Evolutionary conservation across 2,113 vertebrate genomes (phyloP), one percentile per base, ranked within the genome.

Genomic region (Sceloporus tristichus): DNA sequence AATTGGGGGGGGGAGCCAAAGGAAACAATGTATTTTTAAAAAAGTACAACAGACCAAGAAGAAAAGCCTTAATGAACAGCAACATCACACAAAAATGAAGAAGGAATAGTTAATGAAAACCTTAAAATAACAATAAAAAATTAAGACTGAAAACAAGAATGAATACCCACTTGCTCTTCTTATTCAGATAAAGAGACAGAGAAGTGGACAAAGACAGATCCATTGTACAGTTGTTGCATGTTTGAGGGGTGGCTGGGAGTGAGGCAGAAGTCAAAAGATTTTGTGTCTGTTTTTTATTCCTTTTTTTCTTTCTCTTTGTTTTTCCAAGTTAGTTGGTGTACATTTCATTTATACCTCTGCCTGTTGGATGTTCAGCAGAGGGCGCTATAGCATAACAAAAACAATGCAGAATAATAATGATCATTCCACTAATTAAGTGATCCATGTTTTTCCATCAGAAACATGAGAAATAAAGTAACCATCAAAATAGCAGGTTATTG

Each of bases 341-440:
- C 78, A 40, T 84, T 85, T 62, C n/a, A 81, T 10, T n/a, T 90
- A 59, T 48, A 82, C 11, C 23, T 84, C 84, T 40, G 42, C 79
- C n/a, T 76, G 0, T 1, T 62, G 53, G 73, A 62, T 91, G 87
- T 90, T 66, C 87, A 90, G 19, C 9, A 86, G 89, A 78, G 34
- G 83, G 76, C 82, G 74, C 68, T 79, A n/a, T 85, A 48, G 68
- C 29, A 53, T 85, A 80, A 85, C 74, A 40, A 65, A 89, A 74
- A 75, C 38, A 27, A 65, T 38, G n/a, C 68, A 82, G 19, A 74
- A 29, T 54, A 85, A 5, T 42, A 0, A 82, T 42, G 84, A 76
- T 42, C 62, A 9, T n/a, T 82, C 5, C 5, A 29, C 34, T 80
- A 18, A 74, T 87, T 84, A 23, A 34, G 79, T 74, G 74, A 86